Evolutionary conservation across 2,113 vertebrate genomes (phyloP).

Genomic region (Rhinogobius similis): DNA sequence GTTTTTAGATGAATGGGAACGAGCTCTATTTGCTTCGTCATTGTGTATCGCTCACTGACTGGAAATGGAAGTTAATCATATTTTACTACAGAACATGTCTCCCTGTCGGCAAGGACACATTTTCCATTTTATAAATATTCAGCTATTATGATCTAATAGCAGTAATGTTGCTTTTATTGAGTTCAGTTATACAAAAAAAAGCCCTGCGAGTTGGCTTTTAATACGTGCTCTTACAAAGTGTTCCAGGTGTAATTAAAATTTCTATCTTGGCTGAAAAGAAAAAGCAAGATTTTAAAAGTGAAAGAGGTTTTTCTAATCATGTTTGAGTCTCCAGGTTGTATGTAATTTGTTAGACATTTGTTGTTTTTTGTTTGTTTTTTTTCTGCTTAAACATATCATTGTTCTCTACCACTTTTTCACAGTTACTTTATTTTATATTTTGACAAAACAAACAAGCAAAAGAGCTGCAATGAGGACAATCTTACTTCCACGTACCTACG

Average conservation of each 20-base stretch:
- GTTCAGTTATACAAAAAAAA: conserved; percentile 13
- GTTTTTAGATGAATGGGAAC: neutral
- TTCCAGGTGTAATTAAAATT: conserved; percentile 3
- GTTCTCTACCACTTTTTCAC: neutral
- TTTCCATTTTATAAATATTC: conserved; percentile 2
- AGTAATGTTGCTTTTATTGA: conserved; percentile 7
- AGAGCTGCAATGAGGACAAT: neutral
- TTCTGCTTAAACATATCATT: too few relatives aligned
- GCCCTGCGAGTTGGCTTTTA: neutral
- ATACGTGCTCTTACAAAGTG: neutral
- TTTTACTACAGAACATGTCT: conserved; percentile 9
- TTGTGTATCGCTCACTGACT: neutral
- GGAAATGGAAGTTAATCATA: conserved; percentile 8
- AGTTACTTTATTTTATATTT: too few relatives aligned
- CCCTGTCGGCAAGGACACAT: conserved; percentile 3
- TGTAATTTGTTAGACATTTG: neutral
- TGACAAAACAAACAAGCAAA: neutral
- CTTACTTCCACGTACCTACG: neutral
- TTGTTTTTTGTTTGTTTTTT: neutral
- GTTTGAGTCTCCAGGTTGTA: neutral
- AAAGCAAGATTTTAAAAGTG: neutral
- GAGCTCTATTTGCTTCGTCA: neutral
- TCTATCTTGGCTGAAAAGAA: neutral
- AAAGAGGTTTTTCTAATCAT: neutral
- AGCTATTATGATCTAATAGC: conserved; percentile 1